Evolutionary conservation across 2,888 invertebrate species (phyloP).

Genomic region (Adineta ricciae): DNA sequence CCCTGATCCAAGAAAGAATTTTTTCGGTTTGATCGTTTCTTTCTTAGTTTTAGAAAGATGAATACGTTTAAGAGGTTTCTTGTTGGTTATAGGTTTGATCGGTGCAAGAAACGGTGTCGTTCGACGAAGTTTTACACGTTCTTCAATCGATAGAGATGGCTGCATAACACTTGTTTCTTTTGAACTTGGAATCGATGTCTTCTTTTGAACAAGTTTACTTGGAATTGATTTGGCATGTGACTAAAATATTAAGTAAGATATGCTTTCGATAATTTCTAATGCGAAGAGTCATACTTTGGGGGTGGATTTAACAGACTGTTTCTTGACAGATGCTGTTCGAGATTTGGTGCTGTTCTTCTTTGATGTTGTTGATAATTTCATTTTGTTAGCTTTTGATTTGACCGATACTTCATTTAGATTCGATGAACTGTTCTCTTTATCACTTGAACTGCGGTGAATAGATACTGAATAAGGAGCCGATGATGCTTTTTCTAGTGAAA

Average conservation of each 20-base stretch:
- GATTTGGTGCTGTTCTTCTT: background rate
- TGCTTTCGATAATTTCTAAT: background rate
- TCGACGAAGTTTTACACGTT: slow-evolving; percentile 17
- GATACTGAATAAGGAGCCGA: background rate
- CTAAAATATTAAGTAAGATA: background rate
- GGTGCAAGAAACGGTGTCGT: background rate
- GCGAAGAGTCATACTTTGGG: background rate
- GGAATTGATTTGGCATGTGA: background rate
- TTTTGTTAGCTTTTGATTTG: background rate
- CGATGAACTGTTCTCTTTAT: background rate
- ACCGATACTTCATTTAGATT: background rate
- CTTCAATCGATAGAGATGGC: background rate
- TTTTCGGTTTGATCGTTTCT: background rate
- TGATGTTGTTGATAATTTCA: background rate
- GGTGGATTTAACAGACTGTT: background rate
- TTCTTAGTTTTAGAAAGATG: background rate
- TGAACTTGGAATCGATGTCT: background rate
- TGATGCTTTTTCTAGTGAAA: background rate
- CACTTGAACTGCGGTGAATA: slow-evolving; percentile 2
- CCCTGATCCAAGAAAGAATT: background rate
- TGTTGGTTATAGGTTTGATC: background rate
- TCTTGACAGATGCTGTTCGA: too few relatives aligned
- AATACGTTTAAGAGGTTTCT: background rate
- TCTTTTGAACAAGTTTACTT: background rate
- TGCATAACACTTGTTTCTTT: background rate